Evolutionary conservation across 1,140 invertebrate species (phyloP).

Genomic region (Zaprionus capensis): DNA sequence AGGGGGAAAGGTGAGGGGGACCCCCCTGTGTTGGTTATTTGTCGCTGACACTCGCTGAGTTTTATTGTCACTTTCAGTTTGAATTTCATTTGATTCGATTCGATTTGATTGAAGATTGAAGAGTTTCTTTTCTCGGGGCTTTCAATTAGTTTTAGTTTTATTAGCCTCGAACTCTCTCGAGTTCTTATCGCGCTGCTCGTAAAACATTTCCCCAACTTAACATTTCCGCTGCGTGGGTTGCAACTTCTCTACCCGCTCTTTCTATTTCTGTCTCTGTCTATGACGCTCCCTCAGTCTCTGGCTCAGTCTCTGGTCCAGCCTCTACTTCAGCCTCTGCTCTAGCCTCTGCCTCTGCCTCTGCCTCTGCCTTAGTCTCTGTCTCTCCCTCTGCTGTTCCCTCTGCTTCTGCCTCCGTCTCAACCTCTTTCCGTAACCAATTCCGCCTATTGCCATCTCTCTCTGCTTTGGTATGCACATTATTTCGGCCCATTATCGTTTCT

Average conservation of each 20-base stretch:
- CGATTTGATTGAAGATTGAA: slow-evolving; percentile 21
- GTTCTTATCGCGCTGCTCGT: slow-evolving; percentile 45
- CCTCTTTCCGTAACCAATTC: too few species aligned
- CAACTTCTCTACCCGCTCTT: too few species aligned
- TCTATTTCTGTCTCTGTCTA: not conserved
- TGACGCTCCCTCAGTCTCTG: not conserved
- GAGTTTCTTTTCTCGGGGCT: slow-evolving; percentile 4
- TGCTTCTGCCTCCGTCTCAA: not conserved
- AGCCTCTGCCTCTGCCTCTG: too few species aligned
- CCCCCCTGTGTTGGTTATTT: slow-evolving; percentile 27
- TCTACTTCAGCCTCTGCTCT: too few species aligned
- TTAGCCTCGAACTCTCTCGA: slow-evolving; percentile 25
- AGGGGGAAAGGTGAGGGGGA: slow-evolving; percentile 19
- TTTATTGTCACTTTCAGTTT: slow-evolving; percentile 77
- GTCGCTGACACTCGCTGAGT: slow-evolving; percentile 60
- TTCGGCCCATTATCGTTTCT: slow-evolving; percentile 46
- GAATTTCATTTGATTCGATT: slow-evolving; percentile 58
- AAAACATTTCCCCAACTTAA: slow-evolving; percentile 10
- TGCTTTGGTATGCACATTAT: slow-evolving; percentile 49
- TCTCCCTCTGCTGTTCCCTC: too few species aligned
- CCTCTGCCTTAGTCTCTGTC: not conserved
- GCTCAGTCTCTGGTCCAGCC: too few species aligned
- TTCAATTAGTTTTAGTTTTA: slow-evolving; percentile 48
- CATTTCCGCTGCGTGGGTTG: slow-evolving; percentile 44
- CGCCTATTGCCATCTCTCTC: not conserved